Evolutionary conservation across 2,888 invertebrate genomes (phyloP).

Genomic region (Oithona nana): DNA sequence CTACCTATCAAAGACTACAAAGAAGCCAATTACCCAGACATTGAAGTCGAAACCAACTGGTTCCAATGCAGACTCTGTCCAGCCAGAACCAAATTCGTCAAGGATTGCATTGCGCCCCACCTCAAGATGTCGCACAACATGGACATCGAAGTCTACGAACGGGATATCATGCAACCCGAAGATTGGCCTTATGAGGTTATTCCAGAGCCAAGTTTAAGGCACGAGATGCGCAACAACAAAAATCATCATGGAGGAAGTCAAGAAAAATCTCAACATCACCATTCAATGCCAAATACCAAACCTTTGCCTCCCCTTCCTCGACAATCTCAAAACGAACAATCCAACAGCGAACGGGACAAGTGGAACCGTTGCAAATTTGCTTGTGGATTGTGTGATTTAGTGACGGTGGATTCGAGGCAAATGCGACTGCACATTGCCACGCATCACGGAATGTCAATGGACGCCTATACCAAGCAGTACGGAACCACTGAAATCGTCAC

Average conservation of each 20-base stretch:
- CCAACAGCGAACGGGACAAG: slow-evolving; percentile 1
- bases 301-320: not conserved
- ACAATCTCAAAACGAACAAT: not conserved
- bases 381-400: not conserved
- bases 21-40: slow-evolving; percentile 13
- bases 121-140: slow-evolving; percentile 14
- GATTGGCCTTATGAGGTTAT: slow-evolving; percentile 4
- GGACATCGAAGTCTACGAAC: slow-evolving; percentile 9
- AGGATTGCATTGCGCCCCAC: slow-evolving; percentile 13
- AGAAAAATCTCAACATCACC: too few species aligned
- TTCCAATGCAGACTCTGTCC: slow-evolving; percentile 11
- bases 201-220: not conserved
- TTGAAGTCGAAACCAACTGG: slow-evolving; percentile 11
- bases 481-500: slow-evolving; percentile 8
- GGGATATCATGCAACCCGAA: slow-evolving; percentile 6
- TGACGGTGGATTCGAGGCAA: slow-evolving; percentile 10
- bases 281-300: too few species aligned
- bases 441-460: not conserved
- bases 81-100: slow-evolving; percentile 11
- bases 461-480: not conserved
- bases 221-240: not conserved
- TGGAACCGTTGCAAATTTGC: slow-evolving; percentile 14
- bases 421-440: slow-evolving; percentile 11
- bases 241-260: not conserved
- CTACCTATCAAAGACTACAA: slow-evolving; percentile 15